Evolutionary conservation across 2,797 vertebrate species (phyloP), one percentile per base, ranked within the genome.

Genomic region (Neostethus bicornis): DNA sequence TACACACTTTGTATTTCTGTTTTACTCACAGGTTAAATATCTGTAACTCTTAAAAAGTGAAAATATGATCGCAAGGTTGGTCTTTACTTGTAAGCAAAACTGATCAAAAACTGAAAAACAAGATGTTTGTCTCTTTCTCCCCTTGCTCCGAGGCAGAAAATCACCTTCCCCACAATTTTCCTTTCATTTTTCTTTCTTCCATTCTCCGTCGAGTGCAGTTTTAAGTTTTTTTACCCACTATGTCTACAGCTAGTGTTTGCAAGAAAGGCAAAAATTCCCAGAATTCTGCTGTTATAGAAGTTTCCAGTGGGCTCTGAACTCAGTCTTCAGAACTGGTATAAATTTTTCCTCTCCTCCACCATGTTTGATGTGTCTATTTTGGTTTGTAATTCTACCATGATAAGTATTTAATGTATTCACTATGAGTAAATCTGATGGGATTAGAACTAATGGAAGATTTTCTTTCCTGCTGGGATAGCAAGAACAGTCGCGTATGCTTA

Each of bases 161-260:
- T 29, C 34, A 16, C 8, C 20, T 49, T 21, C 23, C 37, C 45
- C 26, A 17, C 13, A 19, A 17, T 25, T 24, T 31, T 25, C n/a
- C 64, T 29, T 57, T 60, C 58, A 54, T 68, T 45, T 14, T 12
- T 31, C 52, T 47, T 63, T 57, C 42, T 42, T 63, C 47, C 61
- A 62, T 74, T 83, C 46, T 57, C 79, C 79, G 82, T 85, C 84
- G 77, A 58, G 79, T 72, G 38, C 68, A 79, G 75, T 87, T 70
- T 77, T 73, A 65, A 79, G 65, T 85, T 77, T 65, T 69, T 46
- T 43, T 66, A 54, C 68, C 51, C 53, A 49, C 25, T 31, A 32
- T 38, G 58, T 69, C 41, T 44, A 16, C 42, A 34, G 56, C 75
- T 46, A 20, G 56, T n/a, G 55, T 48, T 49, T 54, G 35, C 24